Evolutionary conservation across 2,888 invertebrate genomes (phyloP).

Genomic region (Morpho deidamia): DNA sequence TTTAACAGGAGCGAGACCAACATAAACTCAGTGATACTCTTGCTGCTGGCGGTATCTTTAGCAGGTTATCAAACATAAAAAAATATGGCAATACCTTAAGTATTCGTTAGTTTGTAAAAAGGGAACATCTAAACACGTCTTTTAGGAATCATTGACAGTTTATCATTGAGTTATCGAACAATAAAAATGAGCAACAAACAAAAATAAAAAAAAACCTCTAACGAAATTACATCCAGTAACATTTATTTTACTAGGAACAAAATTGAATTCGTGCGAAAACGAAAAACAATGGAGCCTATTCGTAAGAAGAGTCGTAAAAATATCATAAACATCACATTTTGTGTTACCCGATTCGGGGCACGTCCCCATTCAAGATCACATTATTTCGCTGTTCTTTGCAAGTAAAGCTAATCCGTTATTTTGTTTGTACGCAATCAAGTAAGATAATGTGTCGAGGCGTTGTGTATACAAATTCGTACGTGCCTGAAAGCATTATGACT

Average conservation of each 20-base stretch:
- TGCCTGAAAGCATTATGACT: too few relatives aligned
- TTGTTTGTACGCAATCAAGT: neutral
- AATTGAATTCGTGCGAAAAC: slow-evolving; percentile 7
- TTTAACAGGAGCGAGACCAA: too few relatives aligned
- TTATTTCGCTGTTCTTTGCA: neutral
- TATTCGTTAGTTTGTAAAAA: too few relatives aligned
- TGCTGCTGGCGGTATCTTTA: too few relatives aligned
- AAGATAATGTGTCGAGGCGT: neutral
- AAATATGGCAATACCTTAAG: too few relatives aligned
- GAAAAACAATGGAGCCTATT: slow-evolving; percentile 4
- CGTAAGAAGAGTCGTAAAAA: slow-evolving; percentile 4
- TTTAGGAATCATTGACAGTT: too few relatives aligned
- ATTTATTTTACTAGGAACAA: slow-evolving; percentile 2
- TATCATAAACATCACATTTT: slow-evolving; percentile 6
- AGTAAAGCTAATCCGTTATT: neutral
- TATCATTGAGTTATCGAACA: too few relatives aligned
- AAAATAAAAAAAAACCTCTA: neutral
- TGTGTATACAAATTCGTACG: neutral
- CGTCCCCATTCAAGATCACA: neutral
- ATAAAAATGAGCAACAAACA: neutral
- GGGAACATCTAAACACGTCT: too few relatives aligned
- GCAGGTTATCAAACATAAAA: too few relatives aligned
- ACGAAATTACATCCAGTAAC: neutral
- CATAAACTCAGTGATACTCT: too few relatives aligned
- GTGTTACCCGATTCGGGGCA: slow-evolving; percentile 1